Evolutionary conservation across 2,797 vertebrate species (phyloP).

Genomic region (Anolis apletophallus): DNA sequence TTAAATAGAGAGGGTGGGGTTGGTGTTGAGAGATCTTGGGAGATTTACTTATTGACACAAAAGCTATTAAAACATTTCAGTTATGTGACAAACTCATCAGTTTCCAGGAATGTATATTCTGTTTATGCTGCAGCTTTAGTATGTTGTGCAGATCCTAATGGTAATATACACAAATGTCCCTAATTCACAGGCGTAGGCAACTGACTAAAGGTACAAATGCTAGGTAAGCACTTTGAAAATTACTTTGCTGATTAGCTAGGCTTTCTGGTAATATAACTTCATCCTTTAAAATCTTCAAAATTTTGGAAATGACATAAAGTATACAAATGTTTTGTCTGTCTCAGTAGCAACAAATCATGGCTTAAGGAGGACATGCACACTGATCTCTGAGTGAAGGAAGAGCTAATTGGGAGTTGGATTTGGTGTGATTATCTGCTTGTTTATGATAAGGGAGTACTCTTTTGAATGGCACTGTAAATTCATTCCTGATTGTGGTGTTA

Average conservation of each 20-base stretch:
- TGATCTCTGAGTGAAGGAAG: constrained; percentile 69
- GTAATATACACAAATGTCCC: constrained; percentile 81
- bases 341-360: constrained; percentile 71
- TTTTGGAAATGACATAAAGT: constrained; percentile 71
- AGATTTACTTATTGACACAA: constrained; percentile 64
- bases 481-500: constrained; percentile 74
- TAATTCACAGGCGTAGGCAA: constrained; percentile 78
- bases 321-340: constrained; percentile 66
- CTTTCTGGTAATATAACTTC: constrained; percentile 70
- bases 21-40: constrained; percentile 49
- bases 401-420: constrained; percentile 82
- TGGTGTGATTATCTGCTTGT: constrained; percentile 81
- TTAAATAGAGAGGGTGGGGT: constrained; percentile 23
- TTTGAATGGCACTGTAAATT: constrained; percentile 82
- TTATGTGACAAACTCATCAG: constrained; percentile 78
- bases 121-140: constrained; percentile 76
- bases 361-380: constrained; percentile 71
- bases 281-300: constrained; percentile 70
- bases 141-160: constrained; percentile 79
- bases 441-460: constrained; percentile 81
- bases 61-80: constrained; percentile 72
- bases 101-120: constrained; percentile 80
- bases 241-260: constrained; percentile 77
- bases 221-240: constrained; percentile 75
- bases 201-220: constrained; percentile 50